Base-by-base conservation (phyloP, 2,888 invertebrate species). In the Amblyteles armatorius region DNA sequence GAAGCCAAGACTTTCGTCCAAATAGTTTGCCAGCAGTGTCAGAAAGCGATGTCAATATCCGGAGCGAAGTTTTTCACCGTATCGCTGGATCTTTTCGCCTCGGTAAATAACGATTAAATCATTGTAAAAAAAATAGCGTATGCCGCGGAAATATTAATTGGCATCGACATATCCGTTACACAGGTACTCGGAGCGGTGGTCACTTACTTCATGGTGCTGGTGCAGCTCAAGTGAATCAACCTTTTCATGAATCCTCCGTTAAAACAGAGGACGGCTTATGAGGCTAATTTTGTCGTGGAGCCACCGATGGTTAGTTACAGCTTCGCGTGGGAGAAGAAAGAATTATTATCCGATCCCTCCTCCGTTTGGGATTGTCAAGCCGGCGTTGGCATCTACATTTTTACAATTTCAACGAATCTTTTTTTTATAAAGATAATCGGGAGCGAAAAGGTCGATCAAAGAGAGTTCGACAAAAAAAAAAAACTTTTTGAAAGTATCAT, bases 141-240 rank as follows among this genome's bases (percentile, higher is more conserved):
- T 26, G 5, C 57, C 50, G 6, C 33, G 36, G 36, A 48, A 52
- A 52, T 63, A 26, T 6, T 29, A 26, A 26, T 57, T 9, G 22
- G 13, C 26, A 36, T n/a, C 13, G 13, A n/a, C 33, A 40, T 11
- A 48, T 73, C 4, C 19, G 22, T 22, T n/a, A 16, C 33, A 44
- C 93, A 98, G 97, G 98, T 98, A 13, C 95, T 98, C 52, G 98
- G 98, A 87, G 98, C 98, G 55, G 97, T 97, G 4, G 98, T 98
- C 0, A 98, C 98, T 40, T 98, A 98, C 94, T 98, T 98, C 95
- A 98, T 98, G 98, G 98, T 98, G 94, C 94, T 98, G 95, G 97
- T 98, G 74, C 98, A 98, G 94, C 96, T 98, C 92, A 97, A 97
- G 93, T 98, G 96, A 94, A 94, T 86, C 36, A 76, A 77, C 33